These are phyloP conservation scores for Tribolium freemani DNA, from an alignment of 2,888 invertebrate species.

Conservation along the genomic window DNA sequence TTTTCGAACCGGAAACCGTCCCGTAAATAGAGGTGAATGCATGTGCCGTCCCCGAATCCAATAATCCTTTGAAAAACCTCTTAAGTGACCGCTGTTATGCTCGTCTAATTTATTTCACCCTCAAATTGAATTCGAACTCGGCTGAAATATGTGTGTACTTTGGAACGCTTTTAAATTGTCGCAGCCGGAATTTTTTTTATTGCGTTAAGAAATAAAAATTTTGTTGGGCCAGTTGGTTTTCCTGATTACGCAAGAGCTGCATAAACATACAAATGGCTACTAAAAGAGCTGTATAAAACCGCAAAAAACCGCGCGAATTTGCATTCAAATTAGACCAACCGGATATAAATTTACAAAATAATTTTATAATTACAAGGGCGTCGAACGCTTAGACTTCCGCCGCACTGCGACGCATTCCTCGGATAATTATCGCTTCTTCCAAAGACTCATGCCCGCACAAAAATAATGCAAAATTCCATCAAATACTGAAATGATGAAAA, in stretches of 20 bases:
- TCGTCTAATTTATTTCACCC: slow-evolving; percentile 57
- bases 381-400: slow-evolving; percentile 8
- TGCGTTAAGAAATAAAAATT: slow-evolving; percentile 34
- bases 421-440: neutral
- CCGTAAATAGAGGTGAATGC: slow-evolving; percentile 14
- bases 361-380: slow-evolving; percentile 26
- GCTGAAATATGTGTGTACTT: slow-evolving; percentile 12
- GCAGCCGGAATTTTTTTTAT: slow-evolving; percentile 4
- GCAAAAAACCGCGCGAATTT: slow-evolving; percentile 22
- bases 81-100: slow-evolving; percentile 58
- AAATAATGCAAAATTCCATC: neutral
- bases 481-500: too few species aligned
- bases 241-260: slow-evolving; percentile 21
- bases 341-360: slow-evolving; percentile 23
- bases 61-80: slow-evolving; percentile 56
- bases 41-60: slow-evolving; percentile 46
- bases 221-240: slow-evolving; percentile 6
- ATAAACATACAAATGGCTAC: slow-evolving; percentile 33
- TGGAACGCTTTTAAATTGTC: slow-evolving; percentile 2
- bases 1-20: slow-evolving; percentile 2
- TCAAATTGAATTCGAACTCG: slow-evolving; percentile 56
- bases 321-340: slow-evolving; percentile 17
- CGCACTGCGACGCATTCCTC: neutral
- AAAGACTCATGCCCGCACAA: neutral
- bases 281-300: slow-evolving; percentile 28